Conservation (phyloP, 2,797 vertebrate genomes). For the Pyrocephalus nanus region DNA sequence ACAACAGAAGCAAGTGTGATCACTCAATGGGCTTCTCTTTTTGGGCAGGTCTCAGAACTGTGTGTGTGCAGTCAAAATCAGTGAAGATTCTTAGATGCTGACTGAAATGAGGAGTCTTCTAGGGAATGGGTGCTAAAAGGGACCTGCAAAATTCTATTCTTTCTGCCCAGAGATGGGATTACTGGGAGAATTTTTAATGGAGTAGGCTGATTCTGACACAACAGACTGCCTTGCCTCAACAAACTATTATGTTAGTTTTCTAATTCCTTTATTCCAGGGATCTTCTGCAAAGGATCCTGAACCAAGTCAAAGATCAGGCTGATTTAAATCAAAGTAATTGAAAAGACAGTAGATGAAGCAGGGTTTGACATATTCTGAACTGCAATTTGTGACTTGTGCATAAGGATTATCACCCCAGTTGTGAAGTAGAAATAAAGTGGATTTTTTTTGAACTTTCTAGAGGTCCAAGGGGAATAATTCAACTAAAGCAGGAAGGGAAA, state of each 20-base stretch:
- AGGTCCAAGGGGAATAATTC: background rate
- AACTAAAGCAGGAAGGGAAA: background rate
- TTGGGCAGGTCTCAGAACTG: background rate
- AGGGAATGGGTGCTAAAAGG: background rate
- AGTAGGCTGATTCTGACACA: background rate
- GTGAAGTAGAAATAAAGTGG: background rate
- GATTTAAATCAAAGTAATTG: background rate
- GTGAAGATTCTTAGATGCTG: background rate
- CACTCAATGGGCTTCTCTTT: background rate
- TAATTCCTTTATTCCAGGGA: background rate
- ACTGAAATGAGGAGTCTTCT: background rate
- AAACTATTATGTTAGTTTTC: background rate
- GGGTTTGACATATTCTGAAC: background rate
- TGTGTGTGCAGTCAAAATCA: background rate
- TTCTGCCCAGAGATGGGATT: background rate
- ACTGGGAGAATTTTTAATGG: background rate
- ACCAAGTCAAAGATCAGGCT: background rate
- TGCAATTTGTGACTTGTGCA: background rate
- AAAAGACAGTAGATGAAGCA: background rate
- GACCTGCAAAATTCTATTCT: background rate
- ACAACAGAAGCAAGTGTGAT: background rate
- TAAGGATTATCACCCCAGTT: background rate
- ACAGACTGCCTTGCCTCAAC: background rate
- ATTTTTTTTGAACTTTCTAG: background rate
- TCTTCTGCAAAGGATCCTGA: background rate